Base-by-base conservation (phyloP, 2,113 vertebrate species). In the Corythornis madagascariensis region DNA sequence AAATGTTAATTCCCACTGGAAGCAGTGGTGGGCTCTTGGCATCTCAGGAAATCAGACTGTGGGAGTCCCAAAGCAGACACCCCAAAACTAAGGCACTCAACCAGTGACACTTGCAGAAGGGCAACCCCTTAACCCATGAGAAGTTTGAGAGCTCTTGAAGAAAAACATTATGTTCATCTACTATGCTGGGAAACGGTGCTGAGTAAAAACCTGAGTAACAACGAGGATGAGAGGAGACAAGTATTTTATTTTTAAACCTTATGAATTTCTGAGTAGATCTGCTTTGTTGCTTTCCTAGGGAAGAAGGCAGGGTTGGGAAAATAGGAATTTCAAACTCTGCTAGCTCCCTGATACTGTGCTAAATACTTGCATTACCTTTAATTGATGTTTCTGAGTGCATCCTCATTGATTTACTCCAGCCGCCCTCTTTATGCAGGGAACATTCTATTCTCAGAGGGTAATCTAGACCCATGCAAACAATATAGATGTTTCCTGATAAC, bases 351-450 rank as follows among this genome's bases (percentile, higher is more conserved):
- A 64, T 93, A 26, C 60, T 20, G 67, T 12, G 11, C 91, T 92
- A 66, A 90, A 92, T 92, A 89, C 70, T 96, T 67, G 55, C 89
- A 95, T 95, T 96, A 93, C 94, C 96, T 93, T 95, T 96, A 97
- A 95, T 93, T 96, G 94, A 89, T 74, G 87, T 79, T 96, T 92
- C 90, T 96, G 94, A 95, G 92, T 88, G 87, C 94, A 85, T 94
- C 82, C 76, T 91, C 94, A 95, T 95, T 96, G 94, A 97, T 97
- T 96, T 94, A 91, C 95, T 89, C 78, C 89, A 95, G 88, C 90
- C 40, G 1, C 1, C 43, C 88, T 94, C 90, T 94, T 94, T 94
- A 70, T 78, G 88, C 88, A 83, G 79, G 55, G 94, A 97, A 96
- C 91, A 92, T 95, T 93, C 93, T 97, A 96, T 97, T 97, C 96